Evolutionary conservation across 2,797 vertebrate species (phyloP), one percentile per base, ranked within the genome.

Genomic region (Apogon hyalosoma): DNA sequence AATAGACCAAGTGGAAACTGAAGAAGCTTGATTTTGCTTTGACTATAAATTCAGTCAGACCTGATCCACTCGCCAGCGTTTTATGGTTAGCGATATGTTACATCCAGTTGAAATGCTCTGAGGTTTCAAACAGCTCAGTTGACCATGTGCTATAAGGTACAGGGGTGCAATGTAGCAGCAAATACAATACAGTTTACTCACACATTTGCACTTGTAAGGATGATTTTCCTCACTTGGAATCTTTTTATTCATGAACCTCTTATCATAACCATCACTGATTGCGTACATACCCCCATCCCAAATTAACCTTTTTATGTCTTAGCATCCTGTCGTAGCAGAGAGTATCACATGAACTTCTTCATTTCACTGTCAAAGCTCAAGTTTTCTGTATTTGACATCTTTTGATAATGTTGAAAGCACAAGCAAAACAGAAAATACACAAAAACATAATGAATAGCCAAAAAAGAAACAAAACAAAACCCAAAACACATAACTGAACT

Each of bases 131-230:
- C 47, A 36, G 46, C 43, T 68, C 15, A 13, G 31, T 54, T 63
- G 66, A 58, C 66, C 76, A 77, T 74, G 79, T 82, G 77, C 57
- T 69, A 39, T 41, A 19, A 69, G 42, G 63, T 60, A 65, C 71
- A 63, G 19, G 58, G 51, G 46, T 68, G 65, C 53, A 75, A 53
- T 77, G 79, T 57, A 38, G 46, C 45, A 55, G 63, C 47, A 69
- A 63, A 19, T 16, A 15, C 36, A 18, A 48, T 38, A 16, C 51
- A 58, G 16, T 55, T 55, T 55, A 49, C 49, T 66, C 18, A 59
- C n/a, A 61, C 39, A 50, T 43, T 43, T 61, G 19, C 13, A 66
- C 15, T 48, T 41, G 39, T 16, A n/a, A 63, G 21, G 58, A 31
- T 31, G 28, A 31, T 31, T 31, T 31, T 31, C 2, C 28, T 31